A percentile compares a stretch with the other conserved stretches of the same genome.
Conservation (phyloP, 2,797 vertebrate genomes). For the Loriculus beryllinus region DNA sequence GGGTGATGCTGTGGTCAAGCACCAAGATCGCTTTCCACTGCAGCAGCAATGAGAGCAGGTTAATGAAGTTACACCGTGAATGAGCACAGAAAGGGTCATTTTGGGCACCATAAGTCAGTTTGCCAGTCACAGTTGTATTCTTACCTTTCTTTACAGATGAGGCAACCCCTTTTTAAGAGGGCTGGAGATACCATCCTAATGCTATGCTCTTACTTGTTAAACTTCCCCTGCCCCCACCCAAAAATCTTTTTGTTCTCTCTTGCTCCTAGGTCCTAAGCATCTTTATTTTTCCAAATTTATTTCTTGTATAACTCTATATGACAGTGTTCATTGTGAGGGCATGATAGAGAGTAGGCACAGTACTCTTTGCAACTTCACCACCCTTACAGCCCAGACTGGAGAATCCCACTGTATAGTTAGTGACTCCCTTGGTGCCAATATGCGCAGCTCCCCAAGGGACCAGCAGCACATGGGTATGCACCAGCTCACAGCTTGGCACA, state of each 20-base stretch:
- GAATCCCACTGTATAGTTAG: neutral
- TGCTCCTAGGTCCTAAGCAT: neutral
- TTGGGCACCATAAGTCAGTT: neutral
- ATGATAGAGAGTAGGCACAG: neutral
- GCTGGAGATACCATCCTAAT: neutral
- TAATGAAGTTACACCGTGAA: neutral
- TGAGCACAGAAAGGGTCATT: neutral
- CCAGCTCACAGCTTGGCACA: neutral
- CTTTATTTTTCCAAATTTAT: neutral
- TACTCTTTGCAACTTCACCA: neutral
- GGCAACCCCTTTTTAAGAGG: neutral
- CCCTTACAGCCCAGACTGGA: neutral
- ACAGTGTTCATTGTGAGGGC: neutral
- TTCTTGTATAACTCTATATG: neutral
- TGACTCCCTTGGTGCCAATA: neutral
- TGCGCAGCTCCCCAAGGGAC: neutral
- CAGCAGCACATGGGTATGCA: neutral
- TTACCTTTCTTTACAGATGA: neutral
- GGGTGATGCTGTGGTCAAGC: neutral
- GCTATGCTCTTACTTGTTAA: neutral
- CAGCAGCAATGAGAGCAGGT: neutral
- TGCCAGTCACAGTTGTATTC: neutral
- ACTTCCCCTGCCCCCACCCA: accelerated
- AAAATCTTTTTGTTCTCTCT: neutral
- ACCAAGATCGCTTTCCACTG: neutral